Evolutionary conservation across 1,140 invertebrate genomes (phyloP), one percentile per base, ranked within the genome.

Genomic region (Micrasema minimum): DNA sequence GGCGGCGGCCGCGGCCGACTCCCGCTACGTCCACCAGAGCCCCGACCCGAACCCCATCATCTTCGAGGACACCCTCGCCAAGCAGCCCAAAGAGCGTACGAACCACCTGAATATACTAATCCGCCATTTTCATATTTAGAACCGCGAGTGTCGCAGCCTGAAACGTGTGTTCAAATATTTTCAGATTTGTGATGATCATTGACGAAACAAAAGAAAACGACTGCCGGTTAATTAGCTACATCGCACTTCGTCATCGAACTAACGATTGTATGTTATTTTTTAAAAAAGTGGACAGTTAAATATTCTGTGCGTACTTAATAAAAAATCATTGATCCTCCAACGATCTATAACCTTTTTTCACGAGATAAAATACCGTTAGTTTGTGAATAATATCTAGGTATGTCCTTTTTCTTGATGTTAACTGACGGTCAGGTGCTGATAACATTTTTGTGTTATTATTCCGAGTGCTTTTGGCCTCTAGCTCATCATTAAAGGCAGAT

Each of bases 81-180:
- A 22, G 11, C 53, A n/a, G n/a, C n/a, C 16, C 22, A 71, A 48
- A 66, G 50, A 66, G 57, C 20, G 61, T 65, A 71, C 14, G 69
- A 69, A 35, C 7, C n/a, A n/a, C n/a, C n/a, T n/a, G n/a, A n/a
- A n/a, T n/a, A n/a, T n/a, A n/a, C n/a, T n/a, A n/a, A n/a, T n/a
- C n/a, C n/a, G n/a, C n/a, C 18, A 14, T 14, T 16, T 7, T 16
- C n/a, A 43, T 43, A 43, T 43, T 5, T n/a, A 14, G n/a, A 45
- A 45, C 43, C 43, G 18, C 18, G 18, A 0, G 18, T 16, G 18
- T 14, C n/a, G 4, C 18, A 45, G 18, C 2, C 43, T 16, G 43
- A 14, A 16, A n/a, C 43, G n/a, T n/a, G 12, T 45, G 1, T 14
- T 3, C 18, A 45, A 2, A 14, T 14, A 4, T 45, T 38, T 6